These are phyloP conservation scores for Anabacerthia variegaticeps DNA, from an alignment of 2,797 vertebrate species.

Conservation along the genomic window DNA sequence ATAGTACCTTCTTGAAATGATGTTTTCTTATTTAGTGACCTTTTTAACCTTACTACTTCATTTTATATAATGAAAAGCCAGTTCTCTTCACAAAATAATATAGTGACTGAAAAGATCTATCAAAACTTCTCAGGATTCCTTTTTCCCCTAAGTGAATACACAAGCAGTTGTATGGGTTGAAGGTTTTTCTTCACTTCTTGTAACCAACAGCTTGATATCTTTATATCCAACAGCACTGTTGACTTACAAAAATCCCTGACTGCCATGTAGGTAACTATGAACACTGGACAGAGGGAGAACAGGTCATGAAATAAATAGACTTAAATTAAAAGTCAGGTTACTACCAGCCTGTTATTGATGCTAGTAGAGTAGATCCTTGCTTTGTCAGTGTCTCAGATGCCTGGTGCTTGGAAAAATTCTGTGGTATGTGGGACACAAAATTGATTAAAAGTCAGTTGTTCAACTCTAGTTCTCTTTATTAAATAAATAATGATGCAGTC, in stretches of 20 bases:
- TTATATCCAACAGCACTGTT: background rate
- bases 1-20: background rate
- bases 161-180: background rate
- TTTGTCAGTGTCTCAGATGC: background rate
- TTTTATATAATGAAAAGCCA: background rate
- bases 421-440: background rate
- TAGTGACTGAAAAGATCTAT: background rate
- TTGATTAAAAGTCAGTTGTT: background rate
- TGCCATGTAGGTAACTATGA: background rate
- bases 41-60: background rate
- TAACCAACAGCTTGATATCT: background rate
- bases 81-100: background rate
- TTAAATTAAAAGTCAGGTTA: background rate
- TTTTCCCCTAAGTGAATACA: fast-evolving
- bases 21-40: background rate
- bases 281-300: background rate
- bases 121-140: background rate
- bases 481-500: background rate
- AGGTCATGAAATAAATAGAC: background rate
- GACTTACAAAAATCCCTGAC: background rate
- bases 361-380: background rate
- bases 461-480: background rate
- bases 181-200: background rate
- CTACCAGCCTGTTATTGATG: background rate
- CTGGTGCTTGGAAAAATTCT: background rate